Conservation (phyloP, 1,140 invertebrate genomes). For the Camponotus pennsylvanicus region DNA sequence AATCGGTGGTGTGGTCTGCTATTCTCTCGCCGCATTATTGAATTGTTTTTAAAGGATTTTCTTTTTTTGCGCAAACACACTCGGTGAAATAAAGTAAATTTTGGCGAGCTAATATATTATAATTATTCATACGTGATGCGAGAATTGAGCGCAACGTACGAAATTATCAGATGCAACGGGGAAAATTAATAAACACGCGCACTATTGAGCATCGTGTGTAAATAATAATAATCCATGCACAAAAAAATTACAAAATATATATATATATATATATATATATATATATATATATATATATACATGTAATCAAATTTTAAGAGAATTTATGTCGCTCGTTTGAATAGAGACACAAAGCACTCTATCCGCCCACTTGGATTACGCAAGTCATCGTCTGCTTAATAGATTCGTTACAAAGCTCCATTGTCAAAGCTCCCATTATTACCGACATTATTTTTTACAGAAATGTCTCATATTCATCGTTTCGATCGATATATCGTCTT, state of each 20-base stretch:
- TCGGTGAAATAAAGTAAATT: neutral
- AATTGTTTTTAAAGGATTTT: too few relatives aligned
- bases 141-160: neutral
- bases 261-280: too few relatives aligned
- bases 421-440: neutral
- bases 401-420: neutral
- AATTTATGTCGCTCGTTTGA: neutral
- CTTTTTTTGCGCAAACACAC: too few relatives aligned
- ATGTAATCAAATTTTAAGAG: too few relatives aligned
- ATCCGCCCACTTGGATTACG: neutral
- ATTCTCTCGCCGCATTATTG: neutral
- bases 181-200: too few relatives aligned
- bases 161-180: neutral
- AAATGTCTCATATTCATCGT: neutral
- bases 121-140: neutral
- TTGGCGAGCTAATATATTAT: neutral
- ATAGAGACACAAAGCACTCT: neutral
- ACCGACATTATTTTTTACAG: neutral
- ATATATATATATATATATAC: too few relatives aligned
- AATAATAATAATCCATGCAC: too few relatives aligned
- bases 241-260: too few relatives aligned
- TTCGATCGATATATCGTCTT: neutral
- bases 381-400: neutral
- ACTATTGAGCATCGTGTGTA: too few relatives aligned
- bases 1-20: neutral